Evolutionary conservation across 2,888 invertebrate genomes (phyloP).

Genomic region (Lomographa bimaculata): DNA sequence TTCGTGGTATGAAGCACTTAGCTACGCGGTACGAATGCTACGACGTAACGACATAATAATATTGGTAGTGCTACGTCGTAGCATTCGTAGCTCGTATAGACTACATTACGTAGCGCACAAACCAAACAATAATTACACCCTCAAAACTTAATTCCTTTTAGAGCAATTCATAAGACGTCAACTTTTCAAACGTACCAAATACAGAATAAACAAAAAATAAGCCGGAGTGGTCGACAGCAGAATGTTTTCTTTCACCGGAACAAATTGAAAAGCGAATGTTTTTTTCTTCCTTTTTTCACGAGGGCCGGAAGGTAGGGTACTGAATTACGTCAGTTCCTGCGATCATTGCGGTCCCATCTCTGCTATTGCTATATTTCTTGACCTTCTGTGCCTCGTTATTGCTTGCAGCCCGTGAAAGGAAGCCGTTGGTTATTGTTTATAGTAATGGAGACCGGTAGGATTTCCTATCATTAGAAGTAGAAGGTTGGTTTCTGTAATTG

Average conservation of each 20-base stretch:
- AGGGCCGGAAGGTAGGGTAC: slow-evolving; percentile 40
- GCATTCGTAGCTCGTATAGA: too few relatives aligned
- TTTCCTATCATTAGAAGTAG: not conserved
- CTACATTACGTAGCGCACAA: too few relatives aligned
- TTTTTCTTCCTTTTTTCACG: slow-evolving; percentile 39
- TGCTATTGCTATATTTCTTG: slow-evolving; percentile 24
- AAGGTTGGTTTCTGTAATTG: too few relatives aligned
- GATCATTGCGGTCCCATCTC: slow-evolving; percentile 41
- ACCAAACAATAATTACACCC: too few relatives aligned
- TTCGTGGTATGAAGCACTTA: too few relatives aligned
- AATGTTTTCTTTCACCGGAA: slow-evolving; percentile 58
- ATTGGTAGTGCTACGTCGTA: too few relatives aligned
- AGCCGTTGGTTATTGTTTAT: slow-evolving; percentile 8
- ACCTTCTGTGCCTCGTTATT: slow-evolving; percentile 12
- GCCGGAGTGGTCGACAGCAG: slow-evolving; percentile 46
- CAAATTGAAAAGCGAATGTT: slow-evolving; percentile 61
- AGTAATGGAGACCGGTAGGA: slow-evolving; percentile 1
- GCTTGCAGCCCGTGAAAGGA: slow-evolving; percentile 11
- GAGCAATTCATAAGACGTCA: slow-evolving; percentile 11
- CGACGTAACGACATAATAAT: too few relatives aligned
- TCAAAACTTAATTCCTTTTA: slow-evolving; percentile 5
- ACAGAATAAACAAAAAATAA: slow-evolving; percentile 47
- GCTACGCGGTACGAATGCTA: slow-evolving; percentile 2
- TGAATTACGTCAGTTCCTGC: slow-evolving; percentile 46
- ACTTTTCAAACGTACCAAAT: slow-evolving; percentile 23